Percentiles rank a stretch among this genome's conserved stretches.
Evolutionary conservation across 2,113 vertebrate genomes (phyloP).

Genomic region (Sphyrna mokarran): DNA sequence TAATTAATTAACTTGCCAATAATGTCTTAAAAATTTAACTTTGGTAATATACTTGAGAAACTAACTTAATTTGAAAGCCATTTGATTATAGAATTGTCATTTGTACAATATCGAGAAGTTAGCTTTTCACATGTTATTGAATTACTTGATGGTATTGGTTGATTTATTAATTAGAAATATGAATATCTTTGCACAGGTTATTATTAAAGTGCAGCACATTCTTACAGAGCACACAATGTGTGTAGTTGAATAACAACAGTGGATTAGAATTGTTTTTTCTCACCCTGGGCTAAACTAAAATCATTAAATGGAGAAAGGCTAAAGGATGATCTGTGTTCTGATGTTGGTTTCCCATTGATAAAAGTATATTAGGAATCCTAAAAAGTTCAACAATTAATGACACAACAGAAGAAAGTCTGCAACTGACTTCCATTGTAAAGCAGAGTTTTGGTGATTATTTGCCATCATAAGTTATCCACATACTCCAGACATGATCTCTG

Average conservation of each 20-base stretch:
- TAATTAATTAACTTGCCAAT: conserved; percentile 15
- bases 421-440: background rate
- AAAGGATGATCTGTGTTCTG: background rate
- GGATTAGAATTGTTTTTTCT: background rate
- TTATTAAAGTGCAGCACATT: background rate
- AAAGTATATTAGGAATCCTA: background rate
- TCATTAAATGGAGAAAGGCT: background rate
- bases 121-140: background rate
- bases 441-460: background rate
- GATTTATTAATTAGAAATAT: background rate
- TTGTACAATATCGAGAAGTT: background rate
- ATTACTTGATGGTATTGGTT: background rate
- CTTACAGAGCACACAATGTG: background rate
- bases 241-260: background rate
- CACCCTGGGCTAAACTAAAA: background rate
- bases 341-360: background rate
- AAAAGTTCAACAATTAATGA: background rate
- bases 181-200: background rate
- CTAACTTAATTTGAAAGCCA: background rate
- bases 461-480: background rate
- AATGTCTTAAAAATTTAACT: background rate
- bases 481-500: background rate
- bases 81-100: background rate
- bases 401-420: background rate
- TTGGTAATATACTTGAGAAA: background rate